phyloP scores from a whole-genome alignment of 2,797 vertebrate species.

The Aphelocoma californica region DNA sequence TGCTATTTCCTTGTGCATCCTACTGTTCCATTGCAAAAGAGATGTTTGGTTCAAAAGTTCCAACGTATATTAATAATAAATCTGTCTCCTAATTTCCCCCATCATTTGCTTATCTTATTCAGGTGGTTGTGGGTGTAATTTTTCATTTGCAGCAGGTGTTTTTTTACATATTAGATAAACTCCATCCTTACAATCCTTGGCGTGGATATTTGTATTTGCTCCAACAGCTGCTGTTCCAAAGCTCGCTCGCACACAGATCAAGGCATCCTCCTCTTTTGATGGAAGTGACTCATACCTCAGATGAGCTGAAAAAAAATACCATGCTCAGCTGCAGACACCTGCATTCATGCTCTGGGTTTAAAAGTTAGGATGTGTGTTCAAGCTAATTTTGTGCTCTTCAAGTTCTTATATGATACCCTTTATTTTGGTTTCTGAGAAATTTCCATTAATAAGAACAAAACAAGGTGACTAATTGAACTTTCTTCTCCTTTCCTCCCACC shows the following conservation, averaged over 20 bases:
- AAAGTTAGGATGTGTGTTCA: constrained; percentile 55
- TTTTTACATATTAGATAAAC: constrained; percentile 71
- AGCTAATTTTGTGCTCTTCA: constrained; percentile 37
- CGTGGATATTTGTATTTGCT: constrained; percentile 64
- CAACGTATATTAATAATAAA: constrained; percentile 58
- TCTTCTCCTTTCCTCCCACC: constrained; percentile 14
- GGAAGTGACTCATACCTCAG: constrained; percentile 55
- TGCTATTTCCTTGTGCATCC: constrained; percentile 38
- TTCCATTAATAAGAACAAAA: constrained; percentile 56
- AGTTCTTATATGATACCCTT: constrained; percentile 20
- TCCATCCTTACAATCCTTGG: constrained; percentile 52
- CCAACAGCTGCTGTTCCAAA: constrained; percentile 58
- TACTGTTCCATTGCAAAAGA: constrained; percentile 47
- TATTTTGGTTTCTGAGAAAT: constrained; percentile 51
- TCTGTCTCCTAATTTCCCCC: constrained; percentile 38
- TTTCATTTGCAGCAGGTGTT: constrained; percentile 66
- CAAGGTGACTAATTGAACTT: constrained; percentile 54
- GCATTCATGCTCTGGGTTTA: constrained; percentile 6
- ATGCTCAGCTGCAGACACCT: constrained; percentile 63
- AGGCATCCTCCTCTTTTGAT: constrained; percentile 47
- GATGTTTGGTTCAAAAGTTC: constrained; percentile 65
- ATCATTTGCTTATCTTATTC: constrained; percentile 65
- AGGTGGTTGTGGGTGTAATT: constrained; percentile 70
- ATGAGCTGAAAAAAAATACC: constrained; percentile 57
- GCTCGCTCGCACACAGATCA: constrained; percentile 24